Evolutionary conservation across 2,888 invertebrate genomes (phyloP).

Genomic region (Nycteola revayana): DNA sequence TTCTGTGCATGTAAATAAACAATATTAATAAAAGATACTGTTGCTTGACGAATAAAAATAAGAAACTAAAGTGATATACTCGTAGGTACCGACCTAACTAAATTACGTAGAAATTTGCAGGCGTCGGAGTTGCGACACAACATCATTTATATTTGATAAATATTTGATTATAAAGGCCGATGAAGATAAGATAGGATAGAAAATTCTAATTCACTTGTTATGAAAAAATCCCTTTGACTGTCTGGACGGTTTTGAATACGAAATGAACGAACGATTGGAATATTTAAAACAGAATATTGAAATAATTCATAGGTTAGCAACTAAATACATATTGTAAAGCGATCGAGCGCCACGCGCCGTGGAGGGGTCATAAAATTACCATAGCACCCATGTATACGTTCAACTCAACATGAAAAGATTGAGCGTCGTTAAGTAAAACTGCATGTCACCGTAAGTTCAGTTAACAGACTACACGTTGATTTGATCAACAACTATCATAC

Average conservation of each 20-base stretch:
- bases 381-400: constrained; percentile 27
- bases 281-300: constrained; percentile 2
- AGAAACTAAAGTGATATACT: no score
- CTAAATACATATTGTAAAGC: constrained; percentile 1
- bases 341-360: constrained; percentile 8
- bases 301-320: constrained; percentile 10
- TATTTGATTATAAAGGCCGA: constrained; percentile 47
- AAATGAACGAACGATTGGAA: constrained; percentile 3
- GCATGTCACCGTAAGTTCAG: constrained; percentile 37
- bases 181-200: constrained; percentile 47
- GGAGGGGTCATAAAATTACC: constrained; percentile 31
- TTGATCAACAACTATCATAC: constrained; percentile 12
- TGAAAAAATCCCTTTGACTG: constrained; percentile 1
- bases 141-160: constrained; percentile 32
- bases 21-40: no score
- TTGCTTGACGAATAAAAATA: no score
- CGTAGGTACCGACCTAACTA: no score
- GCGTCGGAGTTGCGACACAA: constrained; percentile 6
- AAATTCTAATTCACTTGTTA: constrained; percentile 2
- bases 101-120: neutral
- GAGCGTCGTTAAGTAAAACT: constrained; percentile 32
- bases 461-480: constrained; percentile 10
- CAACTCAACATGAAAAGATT: constrained; percentile 21
- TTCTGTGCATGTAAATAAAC: neutral
- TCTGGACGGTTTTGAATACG: constrained; percentile 1